These are phyloP conservation scores for Motacilla tschutschensis DNA, from an alignment of 2,113 vertebrate species.

Conservation along the genomic window DNA sequence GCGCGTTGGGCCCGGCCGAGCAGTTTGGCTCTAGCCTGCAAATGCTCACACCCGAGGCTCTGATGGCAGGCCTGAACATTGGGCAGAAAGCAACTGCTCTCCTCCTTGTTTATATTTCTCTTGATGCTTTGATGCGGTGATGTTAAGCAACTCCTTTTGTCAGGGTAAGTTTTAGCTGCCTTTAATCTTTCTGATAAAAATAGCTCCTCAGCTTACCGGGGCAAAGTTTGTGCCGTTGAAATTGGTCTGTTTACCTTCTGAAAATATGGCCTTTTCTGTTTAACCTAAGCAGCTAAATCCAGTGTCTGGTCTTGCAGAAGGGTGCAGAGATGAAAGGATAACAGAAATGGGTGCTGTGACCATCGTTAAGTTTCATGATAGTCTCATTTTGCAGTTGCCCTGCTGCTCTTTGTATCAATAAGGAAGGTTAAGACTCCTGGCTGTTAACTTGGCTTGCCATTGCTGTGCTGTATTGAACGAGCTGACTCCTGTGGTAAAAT, in stretches of 20 bases:
- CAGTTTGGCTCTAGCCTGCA: neutral
- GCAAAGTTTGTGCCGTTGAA: neutral
- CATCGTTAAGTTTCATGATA: neutral
- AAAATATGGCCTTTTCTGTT: neutral
- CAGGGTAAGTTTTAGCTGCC: conserved; percentile 22
- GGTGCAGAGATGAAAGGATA: neutral
- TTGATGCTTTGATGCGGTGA: conserved; percentile 8
- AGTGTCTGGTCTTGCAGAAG: neutral
- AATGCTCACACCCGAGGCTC: neutral
- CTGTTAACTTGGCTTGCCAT: neutral
- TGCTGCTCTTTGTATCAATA: neutral
- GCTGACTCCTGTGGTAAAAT: neutral
- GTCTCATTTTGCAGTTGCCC: neutral
- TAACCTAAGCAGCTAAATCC: neutral
- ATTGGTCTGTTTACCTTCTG: neutral
- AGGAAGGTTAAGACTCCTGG: neutral
- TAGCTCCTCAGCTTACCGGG: neutral
- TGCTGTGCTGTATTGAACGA: neutral
- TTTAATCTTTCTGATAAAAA: conserved; percentile 56
- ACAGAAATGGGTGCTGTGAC: neutral
- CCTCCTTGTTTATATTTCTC: neutral
- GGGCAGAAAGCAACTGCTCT: neutral
- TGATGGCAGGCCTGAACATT: neutral
- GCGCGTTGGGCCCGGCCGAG: neutral
- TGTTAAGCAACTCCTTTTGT: conserved; percentile 40